A percentile compares a stretch with the other conserved stretches of the same genome.
Conservation (phyloP, 2,797 vertebrate genomes). For the Hipposideros larvatus region DNA sequence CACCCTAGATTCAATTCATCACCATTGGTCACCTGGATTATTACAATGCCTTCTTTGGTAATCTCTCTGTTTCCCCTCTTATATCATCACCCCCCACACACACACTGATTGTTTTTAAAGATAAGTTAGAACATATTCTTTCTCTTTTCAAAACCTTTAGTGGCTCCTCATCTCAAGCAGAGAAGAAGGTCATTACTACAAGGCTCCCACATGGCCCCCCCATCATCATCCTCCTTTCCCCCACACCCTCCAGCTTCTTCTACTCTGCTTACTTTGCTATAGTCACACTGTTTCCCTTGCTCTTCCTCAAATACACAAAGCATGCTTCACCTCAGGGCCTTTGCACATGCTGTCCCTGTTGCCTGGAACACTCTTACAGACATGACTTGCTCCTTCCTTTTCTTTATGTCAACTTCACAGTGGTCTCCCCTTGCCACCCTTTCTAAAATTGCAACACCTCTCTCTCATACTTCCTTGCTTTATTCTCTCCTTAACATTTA, state of each 20-base stretch:
- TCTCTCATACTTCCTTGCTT: not conserved
- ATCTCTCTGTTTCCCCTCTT: not conserved
- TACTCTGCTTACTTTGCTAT: not conserved
- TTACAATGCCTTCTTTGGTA: not conserved
- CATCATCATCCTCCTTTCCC: not conserved
- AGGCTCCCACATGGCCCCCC: not conserved
- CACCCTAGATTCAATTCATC: not conserved
- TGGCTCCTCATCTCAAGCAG: not conserved
- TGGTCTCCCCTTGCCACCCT: not conserved
- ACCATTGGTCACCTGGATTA: not conserved
- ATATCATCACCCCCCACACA: not conserved
- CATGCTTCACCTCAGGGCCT: not conserved
- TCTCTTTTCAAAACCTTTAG: constrained; percentile 12
- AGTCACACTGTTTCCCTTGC: not conserved
- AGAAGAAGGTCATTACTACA: not conserved
- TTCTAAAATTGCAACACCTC: not conserved
- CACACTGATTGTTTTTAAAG: not conserved
- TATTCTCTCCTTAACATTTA: not conserved
- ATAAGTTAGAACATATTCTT: not conserved
- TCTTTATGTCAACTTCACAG: not conserved
- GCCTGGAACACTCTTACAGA: not conserved
- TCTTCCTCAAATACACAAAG: not conserved
- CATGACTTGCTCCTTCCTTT: not conserved
- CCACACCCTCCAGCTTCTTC: not conserved
- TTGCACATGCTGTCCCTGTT: not conserved